Base-by-base conservation (phyloP, 2,113 vertebrate species). In the Procapra przewalskii region DNA sequence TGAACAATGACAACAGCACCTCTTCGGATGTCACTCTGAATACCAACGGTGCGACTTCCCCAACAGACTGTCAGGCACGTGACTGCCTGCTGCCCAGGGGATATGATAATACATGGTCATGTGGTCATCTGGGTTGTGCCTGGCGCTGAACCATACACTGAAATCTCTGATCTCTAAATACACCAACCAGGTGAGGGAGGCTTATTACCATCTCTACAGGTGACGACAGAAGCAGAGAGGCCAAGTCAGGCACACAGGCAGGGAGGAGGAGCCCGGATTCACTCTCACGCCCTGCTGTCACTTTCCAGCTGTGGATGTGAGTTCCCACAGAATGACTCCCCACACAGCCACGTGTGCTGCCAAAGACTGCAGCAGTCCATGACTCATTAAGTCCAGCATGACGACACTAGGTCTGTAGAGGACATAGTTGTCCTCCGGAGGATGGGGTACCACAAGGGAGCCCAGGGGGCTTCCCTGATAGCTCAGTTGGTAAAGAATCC, bases 281-380 rank as follows among this genome's bases (percentile, higher is more conserved):
- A 2, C 40, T 3, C 50, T 7, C 6, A 27, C 3, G 17, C n/a
- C 14, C 52, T 12, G 1, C 45, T 7, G n/a, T 23, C 7, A 8
- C 52, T 27, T 50, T 3, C 17, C 1, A 8, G 3, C 13, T 6
- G 43, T 16, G 10, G 25, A 1, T 0, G 5, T 29, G 71, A 54
- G 0, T 19, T 79, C 48, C 62, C 43, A 43, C 2, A 19, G 95
- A 25, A 60, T 87, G 54, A 3, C 59, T 25, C 79, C 67, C 36
- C 5, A 6, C 23, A 8, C 9, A 45, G 36, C 48, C 25, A 10
- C 6, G 0, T 3, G 4, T 4, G 4, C 48, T 16, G 10, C 27
- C 40, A 12, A 59, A 0, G 13, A 86, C 27, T 2, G 1, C 19
- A 1, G 43, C 2, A 19, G 45, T 15, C 75, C 5, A 3, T 5